phyloP scores from a whole-genome alignment of 2,113 vertebrate genomes.

The Alces alces region DNA sequence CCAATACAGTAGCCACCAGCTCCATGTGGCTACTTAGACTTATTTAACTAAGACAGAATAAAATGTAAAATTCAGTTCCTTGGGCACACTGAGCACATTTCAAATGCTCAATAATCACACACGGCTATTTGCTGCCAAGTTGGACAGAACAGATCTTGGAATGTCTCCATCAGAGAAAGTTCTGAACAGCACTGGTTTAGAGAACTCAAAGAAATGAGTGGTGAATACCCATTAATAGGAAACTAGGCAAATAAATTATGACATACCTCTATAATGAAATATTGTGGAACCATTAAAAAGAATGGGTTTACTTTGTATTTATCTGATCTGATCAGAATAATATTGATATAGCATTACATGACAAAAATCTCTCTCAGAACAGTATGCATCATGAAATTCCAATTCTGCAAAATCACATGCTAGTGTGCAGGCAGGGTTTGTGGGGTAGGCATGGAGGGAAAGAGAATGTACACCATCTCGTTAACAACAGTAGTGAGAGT shows the following conservation, averaged over 20 bases:
- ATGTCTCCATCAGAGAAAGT: not conserved
- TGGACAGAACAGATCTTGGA: not conserved
- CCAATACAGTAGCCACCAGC: not conserved
- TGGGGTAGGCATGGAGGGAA: not conserved
- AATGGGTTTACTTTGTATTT: not conserved
- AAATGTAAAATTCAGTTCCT: not conserved
- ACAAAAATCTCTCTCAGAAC: not conserved
- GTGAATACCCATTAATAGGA: not conserved
- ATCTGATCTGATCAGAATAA: not conserved
- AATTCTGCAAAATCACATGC: not conserved
- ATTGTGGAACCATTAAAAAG: not conserved
- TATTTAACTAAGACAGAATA: not conserved
- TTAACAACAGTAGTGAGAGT: not conserved
- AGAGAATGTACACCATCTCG: not conserved
- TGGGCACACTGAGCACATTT: not conserved
- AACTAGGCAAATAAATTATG: not conserved
- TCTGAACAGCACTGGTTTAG: not conserved
- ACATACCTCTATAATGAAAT: not conserved
- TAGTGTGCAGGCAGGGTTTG: not conserved
- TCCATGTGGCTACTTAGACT: not conserved
- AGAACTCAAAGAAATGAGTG: not conserved
- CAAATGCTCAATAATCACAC: not conserved
- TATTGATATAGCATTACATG: not conserved
- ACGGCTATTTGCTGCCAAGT: not conserved
- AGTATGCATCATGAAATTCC: too few relatives aligned